Evolutionary conservation across 2,888 invertebrate species (phyloP), one percentile per base, ranked within the genome.

Genomic region (Caenorhabditis sp.): DNA sequence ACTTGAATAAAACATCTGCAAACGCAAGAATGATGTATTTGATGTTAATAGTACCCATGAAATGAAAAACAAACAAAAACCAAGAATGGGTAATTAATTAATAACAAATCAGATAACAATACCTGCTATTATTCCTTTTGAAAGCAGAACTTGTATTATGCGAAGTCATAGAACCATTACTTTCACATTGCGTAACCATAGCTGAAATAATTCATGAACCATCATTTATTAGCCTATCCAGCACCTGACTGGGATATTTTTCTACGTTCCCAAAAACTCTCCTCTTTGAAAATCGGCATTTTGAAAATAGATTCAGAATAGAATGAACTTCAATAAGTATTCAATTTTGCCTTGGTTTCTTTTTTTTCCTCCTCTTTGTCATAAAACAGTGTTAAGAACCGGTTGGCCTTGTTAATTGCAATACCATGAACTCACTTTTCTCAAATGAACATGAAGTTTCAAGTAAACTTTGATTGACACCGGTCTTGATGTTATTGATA

Each of bases 121-220:
- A 83, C 80, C 82, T 69, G 78, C 83, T 83, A 67, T 84, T 84
- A 63, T 83, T 83, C 62, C 84, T 56, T 54, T 74, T 67, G 65
- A 80, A 77, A 38, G 71, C 70, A 56, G 66, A 63, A 63, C 57
- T 67, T 50, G 80, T 72, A 57, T 80, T 78, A 56, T 78, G 74
- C n/a, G 74, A 70, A n/a, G 66, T 70, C 36, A 75, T 76, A 49
- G 78, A 78, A 43, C 80, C 80, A 54, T 80, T 78, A 59, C 80
- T 78, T 60, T 78, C 78, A 54, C 77, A 78, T 66, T 78, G 78
- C 31, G 74, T 70, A 12, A 80, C 71, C 53, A 67, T 70, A 21
- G 72, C 78, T 78, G 62, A n/a, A 75, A 74, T 65, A 17, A 14
- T 52, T 1, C 23, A 38, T n/a, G 20, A 3, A 20, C 21, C 17